phyloP scores from a whole-genome alignment of 92 coral and sea anemone genomes.

The Scolanthus callimorphus region DNA sequence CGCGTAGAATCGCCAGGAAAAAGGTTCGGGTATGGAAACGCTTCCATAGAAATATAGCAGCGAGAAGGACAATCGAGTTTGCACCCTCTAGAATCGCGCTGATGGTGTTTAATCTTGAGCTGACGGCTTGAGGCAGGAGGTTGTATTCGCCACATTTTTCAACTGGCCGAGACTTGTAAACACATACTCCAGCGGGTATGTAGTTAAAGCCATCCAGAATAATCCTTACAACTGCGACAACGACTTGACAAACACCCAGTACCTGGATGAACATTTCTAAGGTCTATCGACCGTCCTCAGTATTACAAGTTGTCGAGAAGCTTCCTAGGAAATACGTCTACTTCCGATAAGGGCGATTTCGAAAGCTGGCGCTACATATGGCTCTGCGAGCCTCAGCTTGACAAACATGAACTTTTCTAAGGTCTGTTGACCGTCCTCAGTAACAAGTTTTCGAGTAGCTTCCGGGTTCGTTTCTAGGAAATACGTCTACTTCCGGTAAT shows the following conservation, averaged over 20 bases:
- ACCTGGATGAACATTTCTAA: constrained; percentile 1
- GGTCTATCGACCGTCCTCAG: too few relatives aligned
- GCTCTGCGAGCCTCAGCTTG: too few relatives aligned
- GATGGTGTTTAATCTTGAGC: constrained; percentile 14
- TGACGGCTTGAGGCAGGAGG: constrained; percentile 3
- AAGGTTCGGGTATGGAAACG: constrained; percentile 37
- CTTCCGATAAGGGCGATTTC: too few relatives aligned
- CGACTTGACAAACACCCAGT: constrained; percentile 27
- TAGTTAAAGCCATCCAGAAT: constrained; percentile 38
- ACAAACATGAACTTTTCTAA: too few relatives aligned
- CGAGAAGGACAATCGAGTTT: constrained; percentile 38
- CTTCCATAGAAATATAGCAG: constrained; percentile 46
- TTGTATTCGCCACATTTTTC: constrained; percentile 33
- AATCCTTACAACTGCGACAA: constrained; percentile 36
- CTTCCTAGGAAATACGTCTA: too few relatives aligned
- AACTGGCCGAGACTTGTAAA: constrained; percentile 40
- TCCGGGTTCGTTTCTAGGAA: too few relatives aligned
- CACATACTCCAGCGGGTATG: constrained; percentile 37
- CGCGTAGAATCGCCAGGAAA: constrained; percentile 35
- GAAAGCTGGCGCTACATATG: too few relatives aligned
- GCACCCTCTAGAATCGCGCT: constrained; percentile 44
- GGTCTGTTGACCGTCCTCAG: too few relatives aligned
- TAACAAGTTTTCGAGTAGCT: too few relatives aligned
- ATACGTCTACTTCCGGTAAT: too few relatives aligned
- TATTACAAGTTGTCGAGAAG: too few relatives aligned